Percentiles rank a stretch among this genome's conserved stretches.
phyloP scores from a whole-genome alignment of 2,113 vertebrate species.

The Lepisosteus oculatus region DNA sequence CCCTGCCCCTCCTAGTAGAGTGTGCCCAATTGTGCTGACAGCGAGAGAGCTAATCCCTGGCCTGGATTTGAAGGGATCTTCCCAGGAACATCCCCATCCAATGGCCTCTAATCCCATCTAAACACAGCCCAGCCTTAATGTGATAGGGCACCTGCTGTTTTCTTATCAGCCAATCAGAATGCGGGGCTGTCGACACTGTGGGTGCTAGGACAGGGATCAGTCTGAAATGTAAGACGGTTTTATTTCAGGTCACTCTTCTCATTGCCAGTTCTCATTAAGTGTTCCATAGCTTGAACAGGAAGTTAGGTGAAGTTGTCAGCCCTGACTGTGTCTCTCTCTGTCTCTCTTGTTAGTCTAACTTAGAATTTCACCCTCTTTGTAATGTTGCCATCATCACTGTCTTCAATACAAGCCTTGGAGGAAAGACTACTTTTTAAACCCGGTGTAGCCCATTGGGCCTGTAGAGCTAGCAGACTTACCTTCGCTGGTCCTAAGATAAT shows the following conservation, averaged over 20 bases:
- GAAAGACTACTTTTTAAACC: too few species aligned
- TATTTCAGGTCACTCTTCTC: background rate
- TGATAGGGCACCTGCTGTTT: slow-evolving; percentile 43
- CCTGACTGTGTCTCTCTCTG: slow-evolving; percentile 13
- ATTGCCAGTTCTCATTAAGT: slow-evolving; percentile 9
- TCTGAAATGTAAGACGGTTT: background rate
- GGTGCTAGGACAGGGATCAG: too few species aligned
- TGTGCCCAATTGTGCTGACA: background rate
- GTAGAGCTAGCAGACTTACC: too few species aligned
- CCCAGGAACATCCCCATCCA: slow-evolving; percentile 38
- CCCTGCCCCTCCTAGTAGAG: too few species aligned
- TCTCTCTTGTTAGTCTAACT: background rate
- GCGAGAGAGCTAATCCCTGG: slow-evolving; percentile 31
- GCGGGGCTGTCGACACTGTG: background rate
- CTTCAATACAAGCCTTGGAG: too few species aligned
- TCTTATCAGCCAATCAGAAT: slow-evolving; percentile 33
- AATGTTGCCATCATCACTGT: too few species aligned
- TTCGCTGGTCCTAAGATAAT: too few species aligned
- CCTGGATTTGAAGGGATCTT: slow-evolving; percentile 40
- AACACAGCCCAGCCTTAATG: slow-evolving; percentile 28
- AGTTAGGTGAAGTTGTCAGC: background rate
- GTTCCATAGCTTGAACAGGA: slow-evolving; percentile 1
- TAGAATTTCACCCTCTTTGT: too few species aligned
- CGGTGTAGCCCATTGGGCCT: too few species aligned
- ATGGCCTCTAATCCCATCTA: slow-evolving; percentile 38